These are phyloP conservation scores for Catharus minimus DNA, from an alignment of 2,113 vertebrate genomes.

Conservation along the genomic window DNA sequence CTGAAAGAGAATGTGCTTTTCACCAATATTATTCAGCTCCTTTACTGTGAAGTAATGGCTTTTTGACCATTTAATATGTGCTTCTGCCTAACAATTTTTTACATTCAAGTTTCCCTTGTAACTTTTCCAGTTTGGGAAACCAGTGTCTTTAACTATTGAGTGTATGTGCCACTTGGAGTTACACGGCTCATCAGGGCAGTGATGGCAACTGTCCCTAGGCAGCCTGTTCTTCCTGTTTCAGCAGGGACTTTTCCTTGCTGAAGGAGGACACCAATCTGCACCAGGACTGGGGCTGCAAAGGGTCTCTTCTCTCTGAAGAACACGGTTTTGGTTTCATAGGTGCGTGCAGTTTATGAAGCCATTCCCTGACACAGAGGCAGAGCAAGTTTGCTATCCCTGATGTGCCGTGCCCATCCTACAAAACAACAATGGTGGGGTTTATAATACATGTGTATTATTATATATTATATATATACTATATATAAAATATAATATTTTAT, in stretches of 20 bases:
- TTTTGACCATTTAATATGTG: neutral
- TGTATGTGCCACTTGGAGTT: neutral
- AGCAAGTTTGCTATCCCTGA: neutral
- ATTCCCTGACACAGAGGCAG: neutral
- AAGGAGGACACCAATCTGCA: neutral
- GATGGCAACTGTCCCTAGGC: neutral
- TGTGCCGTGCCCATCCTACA: accelerated
- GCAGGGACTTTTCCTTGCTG: neutral
- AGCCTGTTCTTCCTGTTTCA: neutral
- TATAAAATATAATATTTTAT: no score
- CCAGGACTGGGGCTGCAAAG: accelerated
- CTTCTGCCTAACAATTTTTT: neutral
- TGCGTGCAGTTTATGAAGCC: neutral
- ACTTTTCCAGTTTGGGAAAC: neutral
- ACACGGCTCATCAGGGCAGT: neutral
- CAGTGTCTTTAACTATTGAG: neutral
- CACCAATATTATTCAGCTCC: neutral
- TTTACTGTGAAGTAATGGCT: conserved; percentile 4
- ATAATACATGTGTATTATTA: no score
- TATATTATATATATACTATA: no score
- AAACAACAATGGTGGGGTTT: neutral
- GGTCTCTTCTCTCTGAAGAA: neutral
- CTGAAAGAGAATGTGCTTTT: conserved; percentile 33
- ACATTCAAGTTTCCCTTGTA: neutral
- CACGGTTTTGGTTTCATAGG: accelerated